Evolutionary conservation across 1,140 invertebrate species (phyloP), one percentile per base, ranked within the genome.

Genomic region (Drosophila pallidifrons): DNA sequence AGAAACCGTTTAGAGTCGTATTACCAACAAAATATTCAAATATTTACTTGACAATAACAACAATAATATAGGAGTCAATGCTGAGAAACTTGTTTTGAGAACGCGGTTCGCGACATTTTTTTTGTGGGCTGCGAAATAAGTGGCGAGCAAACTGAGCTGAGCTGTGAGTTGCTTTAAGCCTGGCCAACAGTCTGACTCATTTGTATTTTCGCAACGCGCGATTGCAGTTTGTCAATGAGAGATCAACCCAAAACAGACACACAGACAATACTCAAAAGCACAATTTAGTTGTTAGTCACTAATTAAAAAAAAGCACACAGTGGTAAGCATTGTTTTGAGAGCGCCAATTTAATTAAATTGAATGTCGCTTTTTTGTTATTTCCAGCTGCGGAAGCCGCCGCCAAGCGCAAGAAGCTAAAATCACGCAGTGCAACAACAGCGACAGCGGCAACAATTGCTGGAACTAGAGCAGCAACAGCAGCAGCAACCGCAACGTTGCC

Each of bases 391-490:
- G 86, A 91, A 25, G 20, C 20, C 49, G 63, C 47, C 35, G 80
- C 60, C 64, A 92, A 92, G 55, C 91, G 91, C 10, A 92, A 92
- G 64, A 92, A 92, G 49, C 59, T 92, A 6, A 92, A 91, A 69
- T 87, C 91, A 47, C 91, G 91, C 60, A 89, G 69, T 61, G 75
- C 65, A n/a, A 41, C 75, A 20, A 13, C 77, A 35, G n/a, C 66
- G 20, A 2, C 67, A 20, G 13, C 58, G 2, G n/a, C 63, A 49
- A 57, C 66, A 20, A 25, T 69, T 35, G 20, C 20, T 25, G 32
- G 68, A 5, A 43, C 70, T 7, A 43, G 67, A 30, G n/a, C 66
- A 16, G 28, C 45, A 6, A 15, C 64, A 43, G 41, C 61, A 35
- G 16, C 70, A 43, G 35, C 73, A 59, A 30, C 65, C 13, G 16